Evolutionary conservation across 2,113 vertebrate genomes (phyloP).

Genomic region (Coptodon rendalli): DNA sequence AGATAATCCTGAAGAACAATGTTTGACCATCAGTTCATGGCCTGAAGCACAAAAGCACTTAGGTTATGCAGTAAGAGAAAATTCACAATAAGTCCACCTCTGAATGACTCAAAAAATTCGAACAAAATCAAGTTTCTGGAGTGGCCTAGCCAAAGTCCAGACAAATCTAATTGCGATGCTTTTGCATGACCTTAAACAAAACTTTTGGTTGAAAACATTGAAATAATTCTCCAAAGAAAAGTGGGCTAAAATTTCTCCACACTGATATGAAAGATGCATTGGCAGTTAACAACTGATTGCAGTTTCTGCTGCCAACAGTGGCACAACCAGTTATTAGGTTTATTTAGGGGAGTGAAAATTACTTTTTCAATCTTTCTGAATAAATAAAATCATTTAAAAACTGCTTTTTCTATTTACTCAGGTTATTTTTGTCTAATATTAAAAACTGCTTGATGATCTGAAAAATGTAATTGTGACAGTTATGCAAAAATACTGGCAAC

Average conservation of each 20-base stretch:
- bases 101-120: not conserved
- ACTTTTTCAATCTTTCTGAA: not conserved
- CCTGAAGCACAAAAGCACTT: not conserved
- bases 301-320: not conserved
- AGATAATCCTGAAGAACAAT: not conserved
- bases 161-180: not conserved
- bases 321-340: not conserved
- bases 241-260: not conserved
- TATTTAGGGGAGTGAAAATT: not conserved
- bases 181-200: not conserved
- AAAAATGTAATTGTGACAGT: not conserved
- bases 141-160: not conserved
- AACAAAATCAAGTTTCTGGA: not conserved
- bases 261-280: not conserved
- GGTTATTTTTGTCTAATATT: not conserved
- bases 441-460: not conserved
- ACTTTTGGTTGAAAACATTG: not conserved
- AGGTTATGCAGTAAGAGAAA: not conserved
- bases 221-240: not conserved
- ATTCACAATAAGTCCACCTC: not conserved
- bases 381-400: not conserved
- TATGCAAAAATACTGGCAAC: not conserved
- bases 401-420: rapidly evolving
- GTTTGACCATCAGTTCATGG: not conserved
- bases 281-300: not conserved